Percentiles rank a stretch among this genome's conserved stretches.
Evolutionary conservation across 2,113 vertebrate species (phyloP).

Genomic region (Mustelus asterias): DNA sequence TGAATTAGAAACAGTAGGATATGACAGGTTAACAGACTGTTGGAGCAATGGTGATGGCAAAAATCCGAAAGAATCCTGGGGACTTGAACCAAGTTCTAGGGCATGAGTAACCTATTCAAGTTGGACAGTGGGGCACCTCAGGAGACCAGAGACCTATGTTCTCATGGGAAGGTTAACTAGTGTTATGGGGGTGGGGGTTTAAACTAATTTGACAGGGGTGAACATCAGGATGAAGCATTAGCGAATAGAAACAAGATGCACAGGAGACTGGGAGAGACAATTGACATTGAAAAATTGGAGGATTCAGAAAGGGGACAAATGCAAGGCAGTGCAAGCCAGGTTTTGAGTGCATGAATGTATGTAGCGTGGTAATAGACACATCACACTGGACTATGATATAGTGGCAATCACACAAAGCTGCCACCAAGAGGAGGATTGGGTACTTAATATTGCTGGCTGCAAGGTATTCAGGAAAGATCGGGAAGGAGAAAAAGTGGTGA

Average conservation of each 20-base stretch:
- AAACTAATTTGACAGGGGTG: neutral
- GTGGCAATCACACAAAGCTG: neutral
- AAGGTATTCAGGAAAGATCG: neutral
- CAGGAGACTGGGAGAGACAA: neutral
- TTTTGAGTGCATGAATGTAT: neutral
- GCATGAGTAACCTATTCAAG: neutral
- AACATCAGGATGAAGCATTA: neutral
- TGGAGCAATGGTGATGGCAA: no score
- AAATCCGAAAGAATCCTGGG: neutral
- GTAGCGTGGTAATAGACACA: neutral
- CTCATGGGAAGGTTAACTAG: neutral
- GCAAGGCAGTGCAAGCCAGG: neutral
- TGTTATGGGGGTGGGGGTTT: neutral
- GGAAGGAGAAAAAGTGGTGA: neutral
- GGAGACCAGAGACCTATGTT: neutral
- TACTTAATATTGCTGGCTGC: neutral
- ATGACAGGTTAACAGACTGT: no score
- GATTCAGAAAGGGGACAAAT: neutral
- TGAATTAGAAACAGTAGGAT: no score
- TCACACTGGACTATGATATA: neutral
- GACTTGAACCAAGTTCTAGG: neutral
- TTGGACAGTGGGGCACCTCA: neutral
- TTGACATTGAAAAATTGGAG: neutral
- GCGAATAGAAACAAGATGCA: neutral
- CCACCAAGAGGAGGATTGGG: neutral